Base-by-base conservation (phyloP, 2,113 vertebrate genomes). In the Xiphias gladius region DNA sequence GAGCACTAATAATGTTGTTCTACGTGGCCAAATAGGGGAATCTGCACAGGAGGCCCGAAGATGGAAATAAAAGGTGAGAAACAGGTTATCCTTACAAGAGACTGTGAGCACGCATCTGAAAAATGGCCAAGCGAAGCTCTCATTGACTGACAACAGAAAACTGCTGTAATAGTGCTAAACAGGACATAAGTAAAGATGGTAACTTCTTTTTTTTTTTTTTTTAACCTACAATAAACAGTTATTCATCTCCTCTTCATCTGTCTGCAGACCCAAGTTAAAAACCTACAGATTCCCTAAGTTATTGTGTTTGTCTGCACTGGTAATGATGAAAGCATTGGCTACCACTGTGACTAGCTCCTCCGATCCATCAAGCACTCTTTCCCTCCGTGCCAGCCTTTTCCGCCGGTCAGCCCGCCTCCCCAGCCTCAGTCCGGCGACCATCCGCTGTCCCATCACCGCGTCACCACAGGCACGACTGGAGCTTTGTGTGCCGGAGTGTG, bases 261-360 rank as follows among this genome's bases (percentile, higher is more conserved):
- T 41, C 3, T 28, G 5, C 54, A 28, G 8, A 72, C 4, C 20
- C 19, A 43, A 1, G 1, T 61, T 20, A 39, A 22, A 52, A 41
- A 24, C 46, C 17, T 6, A 50, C 2, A 52, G 11, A 24, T 14
- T 37, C 22, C 17, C 19, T 41, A 16, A 74, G 55, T 20, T 1
- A 1, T 5, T 19, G 39, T 63, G 55, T 9, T 2, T 62, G n/a
- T n/a, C 46, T 22, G 50, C 41, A 57, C 5, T 3, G 24, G 46
- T 76, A 20, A 79, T 74, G 55, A 71, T 57, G 61, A 66, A 69
- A 69, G 64, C 50, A 62, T 37, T n/a, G 1, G 46, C 82, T 54
- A 61, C 67, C 64, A 4, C 67, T 82, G 83, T 74, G 83, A 83
- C 84, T 87, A 87, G 37, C 70, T 85, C 70, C 70, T 76, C 66